Percentiles rank a stretch among this genome's conserved stretches.
Conservation (phyloP, 2,797 vertebrate species). For the Petrocephalus schoutedeni region DNA sequence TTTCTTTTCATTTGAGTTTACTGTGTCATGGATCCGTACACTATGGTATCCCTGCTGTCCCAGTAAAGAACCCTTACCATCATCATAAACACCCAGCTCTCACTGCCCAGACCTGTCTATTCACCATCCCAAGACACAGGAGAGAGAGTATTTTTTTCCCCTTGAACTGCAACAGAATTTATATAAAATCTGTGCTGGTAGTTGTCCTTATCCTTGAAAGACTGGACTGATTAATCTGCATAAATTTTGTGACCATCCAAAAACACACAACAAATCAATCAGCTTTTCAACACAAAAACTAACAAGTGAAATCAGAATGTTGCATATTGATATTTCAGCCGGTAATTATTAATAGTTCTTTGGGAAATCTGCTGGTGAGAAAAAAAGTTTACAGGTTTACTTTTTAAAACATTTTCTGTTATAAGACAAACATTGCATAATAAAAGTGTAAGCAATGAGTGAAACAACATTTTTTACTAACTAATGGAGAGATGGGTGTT, state of each 20-base stretch:
- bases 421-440: not conserved
- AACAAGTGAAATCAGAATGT: not conserved
- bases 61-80: not conserved
- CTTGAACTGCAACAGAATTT: not conserved
- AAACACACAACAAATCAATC: not conserved
- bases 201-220: not conserved
- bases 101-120: not conserved
- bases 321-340: not conserved
- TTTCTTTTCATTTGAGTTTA: not conserved
- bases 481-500: not conserved
- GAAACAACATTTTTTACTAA: not conserved
- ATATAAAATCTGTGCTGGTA: not conserved
- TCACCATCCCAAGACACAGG: not conserved
- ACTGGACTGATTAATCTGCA: not conserved
- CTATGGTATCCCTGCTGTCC: not conserved
- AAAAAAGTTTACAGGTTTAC: not conserved
- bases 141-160: not conserved
- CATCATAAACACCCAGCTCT: not conserved
- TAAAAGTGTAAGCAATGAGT: not conserved
- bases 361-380: not conserved
- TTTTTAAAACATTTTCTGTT: not conserved
- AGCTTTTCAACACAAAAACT: not conserved
- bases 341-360: not conserved
- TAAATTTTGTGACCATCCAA: not conserved
- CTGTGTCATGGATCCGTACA: not conserved